These are phyloP conservation scores for Habroteleia sp. DNA, from an alignment of 2,888 invertebrate genomes.

Conservation along the genomic window DNA sequence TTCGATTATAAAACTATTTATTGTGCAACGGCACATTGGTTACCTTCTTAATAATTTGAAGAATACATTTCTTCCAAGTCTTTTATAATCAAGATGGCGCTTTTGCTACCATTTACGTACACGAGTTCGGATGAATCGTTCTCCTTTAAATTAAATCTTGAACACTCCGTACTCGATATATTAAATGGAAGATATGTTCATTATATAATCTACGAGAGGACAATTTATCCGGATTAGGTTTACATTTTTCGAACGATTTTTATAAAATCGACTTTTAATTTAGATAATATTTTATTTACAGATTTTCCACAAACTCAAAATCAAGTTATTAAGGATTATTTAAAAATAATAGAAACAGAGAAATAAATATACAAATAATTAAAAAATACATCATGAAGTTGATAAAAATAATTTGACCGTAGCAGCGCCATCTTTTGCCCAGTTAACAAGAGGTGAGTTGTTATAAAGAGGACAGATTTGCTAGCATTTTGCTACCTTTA, in stretches of 20 bases:
- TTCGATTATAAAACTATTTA: constrained; percentile 32
- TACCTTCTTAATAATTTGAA: constrained; percentile 14
- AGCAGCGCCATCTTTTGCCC: constrained; percentile 33
- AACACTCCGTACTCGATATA: too few relatives aligned
- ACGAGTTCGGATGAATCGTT: too few relatives aligned
- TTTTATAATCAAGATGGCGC: constrained; percentile 20
- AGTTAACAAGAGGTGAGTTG: constrained; percentile 5
- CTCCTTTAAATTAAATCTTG: too few relatives aligned
- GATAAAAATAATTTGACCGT: background rate
- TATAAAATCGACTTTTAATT: background rate
- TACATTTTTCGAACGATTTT: background rate
- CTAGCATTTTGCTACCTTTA: constrained; percentile 1
- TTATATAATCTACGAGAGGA: too few relatives aligned
- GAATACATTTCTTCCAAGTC: constrained; percentile 9
- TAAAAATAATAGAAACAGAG: background rate
- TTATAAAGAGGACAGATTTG: constrained; percentile 23
- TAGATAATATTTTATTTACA: constrained; percentile 13
- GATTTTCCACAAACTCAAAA: background rate
- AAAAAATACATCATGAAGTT: background rate
- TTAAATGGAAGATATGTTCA: background rate
- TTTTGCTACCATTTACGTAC: constrained; percentile 8
- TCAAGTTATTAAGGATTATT: constrained; percentile 22
- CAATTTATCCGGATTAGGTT: too few relatives aligned
- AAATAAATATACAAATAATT: constrained; percentile 18
- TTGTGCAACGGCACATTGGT: constrained; percentile 40